Evolutionary conservation across 2,113 vertebrate species (phyloP).

Genomic region (Antidorcas marsupialis): DNA sequence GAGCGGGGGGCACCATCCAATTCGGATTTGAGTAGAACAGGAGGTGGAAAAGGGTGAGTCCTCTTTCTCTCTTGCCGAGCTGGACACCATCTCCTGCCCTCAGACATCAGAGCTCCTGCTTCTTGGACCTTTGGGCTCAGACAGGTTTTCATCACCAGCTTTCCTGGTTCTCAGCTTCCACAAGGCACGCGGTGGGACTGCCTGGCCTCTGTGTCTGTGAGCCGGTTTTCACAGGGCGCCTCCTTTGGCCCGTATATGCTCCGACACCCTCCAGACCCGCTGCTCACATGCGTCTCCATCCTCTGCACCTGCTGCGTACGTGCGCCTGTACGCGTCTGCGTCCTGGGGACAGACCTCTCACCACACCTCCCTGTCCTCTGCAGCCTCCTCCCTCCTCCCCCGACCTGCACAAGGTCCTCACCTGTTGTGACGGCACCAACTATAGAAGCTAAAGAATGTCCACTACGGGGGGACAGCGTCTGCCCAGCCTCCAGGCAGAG

Average conservation of each 20-base stretch:
- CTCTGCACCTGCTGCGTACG: accelerated
- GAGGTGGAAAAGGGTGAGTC: background rate
- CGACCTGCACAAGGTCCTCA: accelerated
- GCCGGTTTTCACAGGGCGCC: background rate
- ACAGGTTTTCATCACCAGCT: too few species aligned
- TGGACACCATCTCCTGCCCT: background rate
- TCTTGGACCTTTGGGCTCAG: background rate
- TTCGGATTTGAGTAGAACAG: background rate
- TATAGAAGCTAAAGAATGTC: background rate
- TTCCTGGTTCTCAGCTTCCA: background rate
- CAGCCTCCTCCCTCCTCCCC: background rate
- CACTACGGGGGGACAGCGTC: accelerated
- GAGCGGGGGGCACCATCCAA: background rate
- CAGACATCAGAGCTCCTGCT: background rate
- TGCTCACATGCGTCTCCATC: accelerated
- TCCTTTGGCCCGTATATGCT: accelerated
- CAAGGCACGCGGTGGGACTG: accelerated
- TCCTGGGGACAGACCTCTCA: too few species aligned
- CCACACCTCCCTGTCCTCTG: accelerated
- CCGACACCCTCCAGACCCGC: too few species aligned
- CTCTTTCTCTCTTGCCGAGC: background rate
- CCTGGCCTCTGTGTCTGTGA: background rate
- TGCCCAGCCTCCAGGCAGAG: background rate
- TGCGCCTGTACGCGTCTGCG: accelerated
- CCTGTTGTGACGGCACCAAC: background rate